Evolutionary conservation across 2,888 invertebrate species (phyloP), one percentile per base, ranked within the genome.

Genomic region (Coecobrya sp.): DNA sequence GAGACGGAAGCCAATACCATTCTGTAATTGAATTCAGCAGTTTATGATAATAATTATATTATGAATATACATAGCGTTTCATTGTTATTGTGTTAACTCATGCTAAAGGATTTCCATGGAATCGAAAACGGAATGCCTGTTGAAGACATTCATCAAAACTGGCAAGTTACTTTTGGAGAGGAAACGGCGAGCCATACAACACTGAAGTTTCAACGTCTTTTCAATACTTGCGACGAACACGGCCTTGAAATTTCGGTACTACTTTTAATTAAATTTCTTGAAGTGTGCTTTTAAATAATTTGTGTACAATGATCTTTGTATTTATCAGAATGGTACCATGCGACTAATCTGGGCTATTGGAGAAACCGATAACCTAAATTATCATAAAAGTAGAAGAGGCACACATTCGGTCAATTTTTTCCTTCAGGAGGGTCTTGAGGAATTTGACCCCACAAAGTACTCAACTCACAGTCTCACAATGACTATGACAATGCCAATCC

Each of bases 401-500:
- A 70, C 68, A 36, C 30, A 70, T n/a, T 70, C 68, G 0, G 36
- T 70, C 68, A 70, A 70, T n/a, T 70, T 70, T n/a, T 70, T 7
- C 36, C 19, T 36, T 1, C 1, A 30, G 16, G 11, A 70, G 16
- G 68, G 36, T 0, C 1, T 0, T 3, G 68, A 70, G 1, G 36
- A 36, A 4, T 70, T 36, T n/a, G n/a, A 70, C 0, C 36, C 30
- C 4, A 1, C 8, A 16, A 4, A n/a, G 16, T 70, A 36, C 10
- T 30, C 30, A 30, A 13, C 10, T 0, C 3, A 16, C 0, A n/a
- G 36, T 16, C 0, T 70, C 0, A 16, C n/a, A 0, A 36, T 36
- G 68, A n/a, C 16, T n/a, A 36, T 52, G 30, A 5, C n/a, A 27
- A 90, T 90, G 90, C 85, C 90, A 0, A 30, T 55, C 11, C 42